phyloP scores from a whole-genome alignment of 2,113 vertebrate genomes.

The Lophura nycthemera region DNA sequence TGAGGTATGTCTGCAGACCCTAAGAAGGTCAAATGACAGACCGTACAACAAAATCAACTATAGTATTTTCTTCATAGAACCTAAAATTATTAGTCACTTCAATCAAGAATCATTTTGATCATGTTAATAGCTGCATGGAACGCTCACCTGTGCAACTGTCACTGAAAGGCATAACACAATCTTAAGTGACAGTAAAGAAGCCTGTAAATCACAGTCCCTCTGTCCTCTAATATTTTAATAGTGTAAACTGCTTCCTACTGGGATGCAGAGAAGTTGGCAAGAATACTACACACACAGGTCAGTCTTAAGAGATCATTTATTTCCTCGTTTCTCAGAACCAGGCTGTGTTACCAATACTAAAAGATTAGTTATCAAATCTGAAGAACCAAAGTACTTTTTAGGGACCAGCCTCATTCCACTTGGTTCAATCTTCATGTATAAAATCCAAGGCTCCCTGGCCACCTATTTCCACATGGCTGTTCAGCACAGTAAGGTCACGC shows the following conservation, averaged over 20 bases:
- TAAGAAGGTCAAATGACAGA: neutral
- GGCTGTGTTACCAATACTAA: neutral
- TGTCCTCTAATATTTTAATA: neutral
- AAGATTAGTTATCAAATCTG: neutral
- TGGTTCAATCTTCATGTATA: neutral
- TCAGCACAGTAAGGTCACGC: neutral
- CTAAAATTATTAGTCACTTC: neutral
- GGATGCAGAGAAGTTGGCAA: neutral
- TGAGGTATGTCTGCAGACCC: neutral
- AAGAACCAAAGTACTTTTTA: neutral
- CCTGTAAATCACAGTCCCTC: neutral
- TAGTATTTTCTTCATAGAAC: neutral
- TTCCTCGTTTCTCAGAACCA: neutral
- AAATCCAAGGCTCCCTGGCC: neutral
- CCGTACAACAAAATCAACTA: neutral
- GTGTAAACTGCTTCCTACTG: neutral
- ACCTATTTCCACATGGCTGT: neutral
- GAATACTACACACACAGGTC: neutral
- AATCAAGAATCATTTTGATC: neutral
- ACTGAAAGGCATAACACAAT: neutral
- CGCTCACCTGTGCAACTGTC: neutral
- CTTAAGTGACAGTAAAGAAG: neutral
- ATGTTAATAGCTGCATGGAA: neutral
- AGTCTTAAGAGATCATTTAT: neutral
- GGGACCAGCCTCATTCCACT: neutral